Evolutionary conservation across 1,140 invertebrate species (phyloP), one percentile per base, ranked within the genome.

Genomic region (Oryctes rhinoceros): DNA sequence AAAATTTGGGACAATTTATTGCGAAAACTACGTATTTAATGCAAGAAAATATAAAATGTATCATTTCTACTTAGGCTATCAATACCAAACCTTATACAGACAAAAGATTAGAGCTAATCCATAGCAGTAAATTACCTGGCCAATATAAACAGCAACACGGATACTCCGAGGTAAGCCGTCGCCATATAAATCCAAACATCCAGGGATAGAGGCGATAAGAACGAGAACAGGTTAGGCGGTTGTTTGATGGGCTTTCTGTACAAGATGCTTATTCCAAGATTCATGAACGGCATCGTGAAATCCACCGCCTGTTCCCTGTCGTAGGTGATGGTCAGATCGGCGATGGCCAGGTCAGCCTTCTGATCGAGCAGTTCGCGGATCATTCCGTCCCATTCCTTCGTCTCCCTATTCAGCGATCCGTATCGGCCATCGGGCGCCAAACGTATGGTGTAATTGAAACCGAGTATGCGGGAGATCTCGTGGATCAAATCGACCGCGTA

Each of bases 181-280:
- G 95, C 95, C 94, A 98, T 98, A 88, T 97, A 98, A 83, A 98
- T 96, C 97, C 97, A 99, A 75, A 99, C 97, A 84, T 97, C 96
- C 47, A 97, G 88, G 11, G 96, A 97, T 2, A 99, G 89, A 0
- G 97, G 97, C n/a, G 96, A 96, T 78, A 98, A 89, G 87, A 98
- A 98, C 0, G 96, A 97, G 89, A 98, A 97, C 79, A 98, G 89
- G 89, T 96, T 96, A 0, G 96, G 96, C 1, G 96, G 93, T 86
- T 98, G 96, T 85, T 96, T 97, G 79, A 95, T 93, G 0, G 96
- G 96, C 85, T 97, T 96, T 78, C 95, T 91, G 88, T 97, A 97
- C n/a, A 98, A 88, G 86, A 98, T 97, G 35, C 96, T 96, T 78
- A 98, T 96, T 11, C 95, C 96, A 78, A 98, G 90, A 88, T 97